These are phyloP conservation scores for Crocuta crocuta DNA, from an alignment of 2,113 vertebrate genomes.

Conservation along the genomic window DNA sequence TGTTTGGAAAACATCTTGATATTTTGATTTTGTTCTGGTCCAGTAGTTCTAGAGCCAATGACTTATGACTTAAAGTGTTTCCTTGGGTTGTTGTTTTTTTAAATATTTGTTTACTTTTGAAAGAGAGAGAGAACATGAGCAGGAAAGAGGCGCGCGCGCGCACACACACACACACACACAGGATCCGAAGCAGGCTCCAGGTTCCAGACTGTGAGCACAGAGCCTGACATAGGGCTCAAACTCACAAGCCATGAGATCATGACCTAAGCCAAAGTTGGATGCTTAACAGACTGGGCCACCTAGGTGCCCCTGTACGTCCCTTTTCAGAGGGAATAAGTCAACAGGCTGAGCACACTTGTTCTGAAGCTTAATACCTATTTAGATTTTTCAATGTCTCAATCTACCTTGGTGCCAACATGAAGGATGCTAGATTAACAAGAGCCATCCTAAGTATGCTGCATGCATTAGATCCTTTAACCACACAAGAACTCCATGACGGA, in stretches of 20 bases:
- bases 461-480: background rate
- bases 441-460: background rate
- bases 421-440: background rate
- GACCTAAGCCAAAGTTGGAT: no score
- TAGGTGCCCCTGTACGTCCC: background rate
- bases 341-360: background rate
- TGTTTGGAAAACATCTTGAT: conserved; percentile 36
- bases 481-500: background rate
- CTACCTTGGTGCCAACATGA: background rate
- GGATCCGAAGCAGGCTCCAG: no score
- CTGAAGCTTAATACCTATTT: background rate
- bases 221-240: no score
- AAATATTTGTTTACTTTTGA: no score
- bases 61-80: background rate
- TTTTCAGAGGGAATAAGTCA: background rate
- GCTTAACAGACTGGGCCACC: no score
- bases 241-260: no score
- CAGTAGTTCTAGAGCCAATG: conserved; percentile 3
- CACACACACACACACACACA: no score
- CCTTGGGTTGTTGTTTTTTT: background rate
- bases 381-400: background rate
- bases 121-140: no score
- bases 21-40: conserved; percentile 34
- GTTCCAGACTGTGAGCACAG: no score
- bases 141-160: no score